Conservation (phyloP, 2,888 invertebrate species). For the Ophion ventricosus region DNA sequence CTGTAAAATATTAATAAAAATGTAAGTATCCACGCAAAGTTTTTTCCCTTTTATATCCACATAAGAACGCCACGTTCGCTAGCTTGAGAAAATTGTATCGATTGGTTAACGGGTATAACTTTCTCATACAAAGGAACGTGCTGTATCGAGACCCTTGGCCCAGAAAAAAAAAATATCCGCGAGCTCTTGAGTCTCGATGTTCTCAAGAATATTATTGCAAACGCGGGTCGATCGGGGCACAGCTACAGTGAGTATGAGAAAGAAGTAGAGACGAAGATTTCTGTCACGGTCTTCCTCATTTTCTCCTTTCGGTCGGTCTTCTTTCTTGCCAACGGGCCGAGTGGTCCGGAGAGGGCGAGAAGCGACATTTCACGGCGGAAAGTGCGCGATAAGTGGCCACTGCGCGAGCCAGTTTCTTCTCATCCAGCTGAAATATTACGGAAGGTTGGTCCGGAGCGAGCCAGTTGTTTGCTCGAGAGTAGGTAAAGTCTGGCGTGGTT, state of each 20-base stretch:
- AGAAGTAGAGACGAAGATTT: too few relatives aligned
- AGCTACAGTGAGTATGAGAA: not conserved
- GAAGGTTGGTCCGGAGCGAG: conserved; percentile 16
- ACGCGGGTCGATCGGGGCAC: conserved; percentile 31
- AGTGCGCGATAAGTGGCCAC: conserved; percentile 53
- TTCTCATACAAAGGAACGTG: not conserved
- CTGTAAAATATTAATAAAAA: too few relatives aligned
- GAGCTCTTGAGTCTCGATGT: conserved; percentile 39
- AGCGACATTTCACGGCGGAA: conserved; percentile 44
- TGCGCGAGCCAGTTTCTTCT: conserved; percentile 14
- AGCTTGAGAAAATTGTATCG: not conserved
- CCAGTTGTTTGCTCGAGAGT: conserved; percentile 44
- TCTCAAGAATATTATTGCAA: conserved; percentile 55
- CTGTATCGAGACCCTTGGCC: conserved; percentile 42
- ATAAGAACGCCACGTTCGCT: not conserved
- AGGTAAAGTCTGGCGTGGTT: conserved; percentile 63
- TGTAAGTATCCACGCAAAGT: not conserved
- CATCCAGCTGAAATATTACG: conserved; percentile 38
- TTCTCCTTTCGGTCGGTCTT: conserved; percentile 1
- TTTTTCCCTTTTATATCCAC: not conserved
- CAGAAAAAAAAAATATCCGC: conserved; percentile 47
- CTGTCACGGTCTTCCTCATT: conserved; percentile 5
- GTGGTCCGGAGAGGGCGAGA: conserved; percentile 3
- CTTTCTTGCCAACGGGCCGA: conserved; percentile 6
- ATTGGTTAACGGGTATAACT: conserved; percentile 17